These are phyloP conservation scores for Pogona vitticeps DNA, from an alignment of 2,113 vertebrate species.

Conservation along the genomic window DNA sequence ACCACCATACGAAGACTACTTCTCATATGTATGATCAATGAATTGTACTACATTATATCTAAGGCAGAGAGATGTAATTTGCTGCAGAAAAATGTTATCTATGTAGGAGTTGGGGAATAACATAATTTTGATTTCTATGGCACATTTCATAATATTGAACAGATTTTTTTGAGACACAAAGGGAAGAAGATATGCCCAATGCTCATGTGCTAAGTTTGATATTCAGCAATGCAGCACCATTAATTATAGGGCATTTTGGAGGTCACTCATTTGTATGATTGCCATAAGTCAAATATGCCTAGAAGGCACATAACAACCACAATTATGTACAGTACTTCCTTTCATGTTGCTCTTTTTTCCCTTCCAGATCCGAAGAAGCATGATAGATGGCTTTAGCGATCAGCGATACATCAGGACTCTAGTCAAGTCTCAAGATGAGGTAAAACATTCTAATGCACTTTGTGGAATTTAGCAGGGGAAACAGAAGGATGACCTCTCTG, in stretches of 20 bases:
- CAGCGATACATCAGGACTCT: constrained; percentile 92
- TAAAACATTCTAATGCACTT: constrained; percentile 63
- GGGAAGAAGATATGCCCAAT: not conserved
- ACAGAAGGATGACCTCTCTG: not conserved
- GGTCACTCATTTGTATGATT: too few relatives aligned
- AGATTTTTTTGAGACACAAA: not conserved
- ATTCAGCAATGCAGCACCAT: not conserved
- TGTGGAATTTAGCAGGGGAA: not conserved
- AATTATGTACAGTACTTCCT: not conserved
- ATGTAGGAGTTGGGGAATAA: not conserved
- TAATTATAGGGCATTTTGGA: too few relatives aligned
- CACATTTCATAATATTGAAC: not conserved
- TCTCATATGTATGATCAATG: not conserved
- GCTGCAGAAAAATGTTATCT: not conserved
- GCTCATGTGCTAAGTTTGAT: not conserved
- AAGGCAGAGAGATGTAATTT: not conserved
- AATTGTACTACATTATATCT: not conserved
- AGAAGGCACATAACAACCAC: too few relatives aligned
- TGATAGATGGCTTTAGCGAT: constrained; percentile 91
- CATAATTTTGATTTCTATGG: not conserved
- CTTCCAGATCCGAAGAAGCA: constrained; percentile 89
- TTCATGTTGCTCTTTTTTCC: not conserved
- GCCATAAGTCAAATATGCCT: too few relatives aligned
- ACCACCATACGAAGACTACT: not conserved
- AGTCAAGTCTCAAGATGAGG: constrained; percentile 97